Percentiles rank a stretch among this genome's conserved stretches.
Conservation (phyloP, 1,140 invertebrate species). For the Camponotus floridanus region DNA sequence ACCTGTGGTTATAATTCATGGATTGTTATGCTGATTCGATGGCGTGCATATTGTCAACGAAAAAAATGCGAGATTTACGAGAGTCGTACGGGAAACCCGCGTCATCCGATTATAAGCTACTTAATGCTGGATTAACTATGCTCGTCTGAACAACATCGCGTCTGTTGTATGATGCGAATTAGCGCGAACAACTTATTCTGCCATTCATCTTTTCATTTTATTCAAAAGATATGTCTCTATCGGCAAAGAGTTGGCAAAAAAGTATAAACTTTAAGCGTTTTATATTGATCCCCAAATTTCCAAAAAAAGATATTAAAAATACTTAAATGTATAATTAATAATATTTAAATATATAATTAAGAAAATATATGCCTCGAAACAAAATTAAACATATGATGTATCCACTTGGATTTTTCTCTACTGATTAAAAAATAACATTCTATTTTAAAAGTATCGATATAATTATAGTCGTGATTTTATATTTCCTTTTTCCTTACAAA, state of each 20-base stretch:
- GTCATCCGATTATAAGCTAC: slow-evolving; percentile 51
- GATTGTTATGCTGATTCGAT: slow-evolving; percentile 11
- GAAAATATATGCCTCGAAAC: not conserved
- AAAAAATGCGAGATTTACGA: slow-evolving; percentile 40
- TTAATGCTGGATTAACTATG: slow-evolving; percentile 65
- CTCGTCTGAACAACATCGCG: slow-evolving; percentile 1
- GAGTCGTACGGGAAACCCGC: not conserved
- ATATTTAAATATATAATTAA: slow-evolving; percentile 14
- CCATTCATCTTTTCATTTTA: not conserved
- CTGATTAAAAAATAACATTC: too few species aligned
- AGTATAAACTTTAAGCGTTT: not conserved
- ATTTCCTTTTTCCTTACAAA: too few species aligned
- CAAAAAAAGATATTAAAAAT: not conserved
- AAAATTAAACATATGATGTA: too few species aligned
- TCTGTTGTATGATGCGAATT: slow-evolving; percentile 50
- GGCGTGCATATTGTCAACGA: slow-evolving; percentile 51
- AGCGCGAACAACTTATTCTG: slow-evolving; percentile 58
- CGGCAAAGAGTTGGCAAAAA: not conserved
- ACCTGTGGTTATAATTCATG: slow-evolving; percentile 21
- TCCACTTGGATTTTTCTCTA: too few species aligned
- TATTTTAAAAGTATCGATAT: too few species aligned
- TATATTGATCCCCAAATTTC: not conserved
- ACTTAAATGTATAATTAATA: slow-evolving; percentile 15
- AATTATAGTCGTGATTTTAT: too few species aligned
- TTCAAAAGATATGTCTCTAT: slow-evolving; percentile 20